phyloP scores from a whole-genome alignment of 2,888 invertebrate genomes.

The Spisula subtruncata region DNA sequence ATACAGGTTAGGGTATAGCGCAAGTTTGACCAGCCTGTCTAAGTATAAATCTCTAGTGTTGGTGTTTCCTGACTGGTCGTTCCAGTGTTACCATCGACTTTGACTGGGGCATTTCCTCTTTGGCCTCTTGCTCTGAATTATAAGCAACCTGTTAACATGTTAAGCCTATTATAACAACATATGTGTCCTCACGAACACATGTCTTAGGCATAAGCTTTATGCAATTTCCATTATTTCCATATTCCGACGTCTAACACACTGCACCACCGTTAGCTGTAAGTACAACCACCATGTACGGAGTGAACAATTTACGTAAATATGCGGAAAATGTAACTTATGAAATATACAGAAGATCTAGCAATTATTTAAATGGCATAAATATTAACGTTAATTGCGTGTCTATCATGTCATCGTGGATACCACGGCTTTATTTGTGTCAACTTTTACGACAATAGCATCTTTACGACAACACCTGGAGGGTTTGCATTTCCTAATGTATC shows the following conservation, averaged over 20 bases:
- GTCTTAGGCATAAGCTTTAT: not conserved
- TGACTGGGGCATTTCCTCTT: too few species aligned
- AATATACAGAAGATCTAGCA: conserved; percentile 22
- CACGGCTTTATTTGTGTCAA: conserved; percentile 8
- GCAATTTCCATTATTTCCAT: not conserved
- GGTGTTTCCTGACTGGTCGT: too few species aligned
- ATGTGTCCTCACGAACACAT: not conserved
- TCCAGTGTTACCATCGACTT: too few species aligned
- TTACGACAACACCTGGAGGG: conserved; percentile 40
- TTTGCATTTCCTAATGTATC: not conserved
- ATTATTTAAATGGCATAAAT: conserved; percentile 6
- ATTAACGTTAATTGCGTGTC: conserved; percentile 18
- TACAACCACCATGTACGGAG: not conserved
- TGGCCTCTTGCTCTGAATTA: too few species aligned
- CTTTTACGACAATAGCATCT: conserved; percentile 25
- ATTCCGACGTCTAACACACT: not conserved
- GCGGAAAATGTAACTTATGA: not conserved
- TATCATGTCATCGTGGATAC: conserved; percentile 12
- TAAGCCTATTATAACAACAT: not conserved
- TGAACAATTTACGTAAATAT: not conserved
- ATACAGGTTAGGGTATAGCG: too few species aligned
- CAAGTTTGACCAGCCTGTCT: too few species aligned
- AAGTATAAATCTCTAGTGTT: too few species aligned
- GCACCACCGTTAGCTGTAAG: not conserved
- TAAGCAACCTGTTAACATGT: too few species aligned